Evolutionary conservation across 2,113 vertebrate genomes (phyloP), one percentile per base, ranked within the genome.

Genomic region (Columba livia): DNA sequence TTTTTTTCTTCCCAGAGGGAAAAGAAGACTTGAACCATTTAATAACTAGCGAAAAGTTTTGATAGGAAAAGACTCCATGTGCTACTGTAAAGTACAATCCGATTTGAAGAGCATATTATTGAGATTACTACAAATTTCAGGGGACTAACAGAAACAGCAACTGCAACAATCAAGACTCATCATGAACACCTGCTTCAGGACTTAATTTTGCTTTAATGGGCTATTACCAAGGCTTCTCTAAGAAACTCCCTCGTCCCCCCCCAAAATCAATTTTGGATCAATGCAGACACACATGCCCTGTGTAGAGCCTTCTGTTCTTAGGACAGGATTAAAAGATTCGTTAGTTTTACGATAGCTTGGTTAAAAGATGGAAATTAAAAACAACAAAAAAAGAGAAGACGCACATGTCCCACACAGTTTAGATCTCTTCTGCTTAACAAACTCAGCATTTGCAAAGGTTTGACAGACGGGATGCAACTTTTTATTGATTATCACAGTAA

Each of bases 161-260:
- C 91, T 94, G 94, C 86, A 96, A 96, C 87, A 96, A 97, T 82
- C 86, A 97, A 90, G 93, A 69, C 93, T 94, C 58, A 53, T 93
- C 86, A 73, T 20, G 95, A 97, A 97, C 98, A 98, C 97, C 97
- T 98, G 97, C 92, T 98, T 95, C 83, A 66, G 61, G 93, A 98
- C 96, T 97, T 98, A 97, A 98, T 97, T 98, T 97, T 97, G 81
- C 75, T 96, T 97, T 98, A 98, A 98, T 97, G 97, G 97, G 96
- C 95, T 96, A 94, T 85, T 96, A 97, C 85, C 91, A 94, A 96
- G 90, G 96, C 97, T 97, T 96, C 92, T 93, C 90, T 96, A 96
- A 96, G 95, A 97, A 96, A 96, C 95, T 94, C 91, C 64, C 80
- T 92, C 0, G 7, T 58, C 4, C 29, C 38, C 38, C 91, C 47